These are phyloP conservation scores for Hippocampus kuda DNA, from an alignment of 2,797 vertebrate genomes.

Conservation along the genomic window DNA sequence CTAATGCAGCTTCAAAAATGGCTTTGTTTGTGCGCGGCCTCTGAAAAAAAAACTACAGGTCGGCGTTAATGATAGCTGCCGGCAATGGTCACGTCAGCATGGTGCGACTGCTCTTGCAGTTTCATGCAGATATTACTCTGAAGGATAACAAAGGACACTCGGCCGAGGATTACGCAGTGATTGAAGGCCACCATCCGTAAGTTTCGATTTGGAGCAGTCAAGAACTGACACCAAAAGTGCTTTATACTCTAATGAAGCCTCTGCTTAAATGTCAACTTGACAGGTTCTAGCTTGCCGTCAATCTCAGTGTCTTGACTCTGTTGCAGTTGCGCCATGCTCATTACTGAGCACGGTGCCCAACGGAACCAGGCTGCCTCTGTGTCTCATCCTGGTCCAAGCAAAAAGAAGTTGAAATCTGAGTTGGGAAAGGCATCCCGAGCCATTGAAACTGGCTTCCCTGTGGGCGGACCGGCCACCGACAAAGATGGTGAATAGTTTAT, in stretches of 20 bases:
- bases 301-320: constrained; percentile 14
- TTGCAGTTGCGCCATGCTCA: constrained; percentile 71
- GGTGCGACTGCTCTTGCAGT: constrained; percentile 69
- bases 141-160: constrained; percentile 75
- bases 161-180: constrained; percentile 73
- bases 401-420: constrained; percentile 34
- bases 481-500: constrained; percentile 65
- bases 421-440: constrained; percentile 44
- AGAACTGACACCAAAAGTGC: background rate
- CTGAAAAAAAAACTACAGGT: constrained; percentile 57
- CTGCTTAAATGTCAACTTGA: background rate
- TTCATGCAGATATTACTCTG: constrained; percentile 65
- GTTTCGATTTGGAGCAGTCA: constrained; percentile 8
- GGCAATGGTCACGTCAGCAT: constrained; percentile 68
- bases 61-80: constrained; percentile 75
- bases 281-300: background rate
- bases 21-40: constrained; percentile 11
- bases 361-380: constrained; percentile 48
- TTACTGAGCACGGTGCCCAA: constrained; percentile 65
- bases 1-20: background rate
- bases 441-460: constrained; percentile 52
- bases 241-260: background rate
- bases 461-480: constrained; percentile 70
- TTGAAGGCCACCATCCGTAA: constrained; percentile 78
- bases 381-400: constrained; percentile 43